phyloP scores from a whole-genome alignment of 2,888 invertebrate genomes.

The Clepsis dumicolana region DNA sequence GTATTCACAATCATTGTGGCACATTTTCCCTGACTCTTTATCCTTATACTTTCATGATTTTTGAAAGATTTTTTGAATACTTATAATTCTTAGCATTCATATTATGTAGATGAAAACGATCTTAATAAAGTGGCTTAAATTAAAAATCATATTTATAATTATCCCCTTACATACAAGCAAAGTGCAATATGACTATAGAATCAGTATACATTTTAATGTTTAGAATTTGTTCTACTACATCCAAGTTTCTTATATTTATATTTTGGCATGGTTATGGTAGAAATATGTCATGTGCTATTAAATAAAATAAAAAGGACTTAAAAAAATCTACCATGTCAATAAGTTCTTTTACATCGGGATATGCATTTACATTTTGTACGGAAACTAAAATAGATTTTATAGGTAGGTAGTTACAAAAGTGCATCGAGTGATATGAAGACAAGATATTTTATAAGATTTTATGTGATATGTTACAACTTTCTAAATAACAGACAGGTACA shows the following conservation, averaged over 20 bases:
- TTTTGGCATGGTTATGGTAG: slow-evolving; percentile 40
- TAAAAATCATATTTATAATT: slow-evolving; percentile 30
- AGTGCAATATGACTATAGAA: slow-evolving; percentile 31
- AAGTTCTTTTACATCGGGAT: slow-evolving; percentile 15
- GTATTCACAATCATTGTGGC: too few species aligned
- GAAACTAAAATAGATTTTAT: slow-evolving; percentile 39
- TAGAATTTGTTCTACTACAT: slow-evolving; percentile 32
- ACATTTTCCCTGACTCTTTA: too few species aligned
- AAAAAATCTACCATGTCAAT: not conserved
- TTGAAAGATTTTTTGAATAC: too few species aligned
- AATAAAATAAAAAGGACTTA: not conserved
- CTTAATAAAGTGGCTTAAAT: slow-evolving; percentile 26
- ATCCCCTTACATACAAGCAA: slow-evolving; percentile 34
- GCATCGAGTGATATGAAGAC: slow-evolving; percentile 48
- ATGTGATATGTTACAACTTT: slow-evolving; percentile 46
- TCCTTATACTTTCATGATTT: too few species aligned
- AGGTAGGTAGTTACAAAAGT: slow-evolving; percentile 16
- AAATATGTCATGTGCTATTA: slow-evolving; percentile 17
- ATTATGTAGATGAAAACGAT: slow-evolving; percentile 34
- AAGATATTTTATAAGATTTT: slow-evolving; percentile 46
- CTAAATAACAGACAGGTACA: slow-evolving; percentile 49
- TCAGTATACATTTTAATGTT: slow-evolving; percentile 36
- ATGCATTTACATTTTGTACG: slow-evolving; percentile 19
- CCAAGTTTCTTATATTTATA: slow-evolving; percentile 34
- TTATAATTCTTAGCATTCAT: not conserved